Evolutionary conservation across 2,113 vertebrate species (phyloP), one percentile per base, ranked within the genome.

Genomic region (Xiphophorus maculatus): DNA sequence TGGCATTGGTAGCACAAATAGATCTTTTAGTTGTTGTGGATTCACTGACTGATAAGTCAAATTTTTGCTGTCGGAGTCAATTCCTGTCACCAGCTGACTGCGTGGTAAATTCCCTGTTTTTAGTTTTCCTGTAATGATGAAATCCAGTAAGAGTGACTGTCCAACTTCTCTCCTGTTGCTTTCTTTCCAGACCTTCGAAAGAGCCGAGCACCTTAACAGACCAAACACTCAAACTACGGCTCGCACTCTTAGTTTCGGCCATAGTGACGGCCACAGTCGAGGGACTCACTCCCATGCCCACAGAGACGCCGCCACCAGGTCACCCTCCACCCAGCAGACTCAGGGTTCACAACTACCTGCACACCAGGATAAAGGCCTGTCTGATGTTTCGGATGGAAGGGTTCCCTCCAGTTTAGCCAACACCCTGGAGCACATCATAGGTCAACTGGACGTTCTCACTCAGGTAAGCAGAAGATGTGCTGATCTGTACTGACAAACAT

Each of bases 381-480:
- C 62, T 22, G 66, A 51, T 27, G 35, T 85, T 17, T 88, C 92
- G 42, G 94, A 94, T 1, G 17, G 3, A 17, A 92, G 83, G 12
- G 58, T 95, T 63, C 90, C 94, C 2, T 85, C 92, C 33, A 88
- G 81, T 1, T 80, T 96, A 19, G 79, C 95, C 69, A 95, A 74
- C 89, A 97, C 96, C 0, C 93, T 99, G 81, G 96, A 97, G 76
- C 96, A 97, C 87, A 97, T 99, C n/a, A 94, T 98, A 84, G 92
- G 94, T 76, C 97, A 98, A 80, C 92, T 99, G 85, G 96, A 97
- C 66, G 93, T 99, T 88, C 96, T 99, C 71, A 98, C 97, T 70
- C 97, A 98, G 97, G 97, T 99, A 95, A 87, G 88, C 63, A 79
- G 74, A 80, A 74, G 44, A 71, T 58, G 73, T 79, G 66, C 35